Base-by-base conservation (phyloP, 2,888 invertebrate genomes). In the Eumacrocentrus americanus region DNA sequence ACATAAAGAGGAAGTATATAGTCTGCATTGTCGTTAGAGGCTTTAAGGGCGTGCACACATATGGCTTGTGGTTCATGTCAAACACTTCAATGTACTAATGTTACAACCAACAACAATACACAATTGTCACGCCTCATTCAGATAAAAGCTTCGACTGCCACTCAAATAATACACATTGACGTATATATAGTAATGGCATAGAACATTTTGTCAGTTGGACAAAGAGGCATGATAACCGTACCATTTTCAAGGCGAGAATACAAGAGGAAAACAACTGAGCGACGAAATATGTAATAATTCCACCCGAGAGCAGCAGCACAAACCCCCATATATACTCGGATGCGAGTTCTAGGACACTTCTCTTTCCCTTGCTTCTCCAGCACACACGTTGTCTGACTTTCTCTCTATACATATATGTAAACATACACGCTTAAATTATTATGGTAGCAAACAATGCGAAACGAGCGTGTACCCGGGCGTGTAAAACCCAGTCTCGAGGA, bases 401-500 rank as follows among this genome's bases (percentile, higher is more conserved):
- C 22, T 46, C 46, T 25, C 46, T 46, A 25, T 66, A 44, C 50
- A 51, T 40, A 60, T 48, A 67, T 65, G 34, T 46, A 25, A 64
- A 44, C 50, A 51, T 40, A 60, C 50, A 67, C 66, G 34, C 67
- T 65, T 70, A 63, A 72, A 72, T 72, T 70, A 72, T 72, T 72
- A 71, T 66, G 65, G 64, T 63, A 65, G 69, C 65, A 67, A 70
- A 72, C 72, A 72, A 70, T 66, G 59, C 62, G 61, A 63, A 58
- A 70, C 62, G 53, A 55, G 59, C 51, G 46, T 59, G 9, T 9
- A 23, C 22, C 23, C n/a, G 12, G 12, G 46, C 7, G 23, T 46
- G 42, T 42, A 53, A 53, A 53, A 42, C 25, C 47, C 37, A 53
- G 40, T 25, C 23, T 40, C 25, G 11, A 11, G 40, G 25, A 14